Conservation (phyloP, 1,140 invertebrate genomes). For the Matsumurasca onukii region DNA sequence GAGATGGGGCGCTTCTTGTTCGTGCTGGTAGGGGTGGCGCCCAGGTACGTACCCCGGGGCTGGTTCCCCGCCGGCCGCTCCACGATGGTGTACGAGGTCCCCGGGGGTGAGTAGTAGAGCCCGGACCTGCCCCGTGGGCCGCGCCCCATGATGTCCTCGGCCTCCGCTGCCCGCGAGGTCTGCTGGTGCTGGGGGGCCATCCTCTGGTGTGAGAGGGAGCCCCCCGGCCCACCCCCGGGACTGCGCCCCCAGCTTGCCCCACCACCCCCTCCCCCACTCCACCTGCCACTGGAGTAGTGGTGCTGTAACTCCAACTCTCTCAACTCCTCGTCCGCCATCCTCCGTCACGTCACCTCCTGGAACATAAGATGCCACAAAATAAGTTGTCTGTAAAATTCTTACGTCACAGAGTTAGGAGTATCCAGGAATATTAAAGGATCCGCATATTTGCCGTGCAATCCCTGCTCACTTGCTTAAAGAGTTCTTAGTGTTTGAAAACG, state of each 20-base stretch:
- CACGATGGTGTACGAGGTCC: conserved; percentile 82
- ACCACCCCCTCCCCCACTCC: conserved; percentile 41
- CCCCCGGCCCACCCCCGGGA: conserved; percentile 34
- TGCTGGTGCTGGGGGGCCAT: conserved; percentile 11
- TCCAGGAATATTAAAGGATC: too few relatives aligned
- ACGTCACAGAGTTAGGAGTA: too few relatives aligned
- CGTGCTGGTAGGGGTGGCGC: conserved; percentile 46
- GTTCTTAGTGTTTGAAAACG: too few relatives aligned
- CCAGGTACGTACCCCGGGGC: conserved; percentile 60
- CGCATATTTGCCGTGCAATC: too few relatives aligned
- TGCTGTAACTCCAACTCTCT: conserved; percentile 52
- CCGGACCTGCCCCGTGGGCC: conserved; percentile 43
- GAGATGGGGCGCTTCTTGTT: conserved; percentile 44
- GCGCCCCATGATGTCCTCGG: conserved; percentile 52
- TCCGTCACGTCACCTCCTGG: conserved; percentile 34
- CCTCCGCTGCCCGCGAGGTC: conserved; percentile 45
- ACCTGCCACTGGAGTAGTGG: conserved; percentile 37
- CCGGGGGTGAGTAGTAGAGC: conserved; percentile 57
- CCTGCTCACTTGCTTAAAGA: too few relatives aligned
- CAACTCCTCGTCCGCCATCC: conserved; percentile 53
- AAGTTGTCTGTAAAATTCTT: too few relatives aligned
- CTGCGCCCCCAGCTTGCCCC: conserved; percentile 42
- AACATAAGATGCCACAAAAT: too few relatives aligned
- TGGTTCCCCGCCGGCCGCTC: conserved; percentile 74
- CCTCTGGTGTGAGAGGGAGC: conserved; percentile 30